Conservation (phyloP, 2,113 vertebrate genomes). For the Fregetta grallaria region DNA sequence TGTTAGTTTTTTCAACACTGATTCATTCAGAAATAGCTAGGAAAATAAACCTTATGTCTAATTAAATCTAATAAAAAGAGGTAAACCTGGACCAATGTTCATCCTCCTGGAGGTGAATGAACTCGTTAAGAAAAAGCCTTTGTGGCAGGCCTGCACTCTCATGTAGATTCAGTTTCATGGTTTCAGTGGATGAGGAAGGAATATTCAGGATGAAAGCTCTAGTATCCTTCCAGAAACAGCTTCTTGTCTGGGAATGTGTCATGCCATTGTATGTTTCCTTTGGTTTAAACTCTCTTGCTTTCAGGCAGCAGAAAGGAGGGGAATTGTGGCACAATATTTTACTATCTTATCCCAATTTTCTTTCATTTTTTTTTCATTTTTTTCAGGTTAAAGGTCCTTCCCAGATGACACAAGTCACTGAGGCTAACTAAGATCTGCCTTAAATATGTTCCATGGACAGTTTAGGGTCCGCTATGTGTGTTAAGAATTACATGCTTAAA, state of each 20-base stretch:
- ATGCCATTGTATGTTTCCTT: background rate
- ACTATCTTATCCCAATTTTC: accelerated
- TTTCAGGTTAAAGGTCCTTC: background rate
- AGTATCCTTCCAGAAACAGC: background rate
- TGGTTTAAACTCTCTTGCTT: background rate
- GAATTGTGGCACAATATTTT: background rate
- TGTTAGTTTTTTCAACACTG: background rate
- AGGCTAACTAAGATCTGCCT: background rate
- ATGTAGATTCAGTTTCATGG: background rate
- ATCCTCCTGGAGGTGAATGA: background rate
- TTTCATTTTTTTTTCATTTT: background rate
- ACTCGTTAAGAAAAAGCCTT: background rate
- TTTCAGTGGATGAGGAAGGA: background rate
- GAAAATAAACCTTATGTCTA: background rate
- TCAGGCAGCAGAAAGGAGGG: background rate
- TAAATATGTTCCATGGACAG: background rate
- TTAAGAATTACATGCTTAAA: background rate
- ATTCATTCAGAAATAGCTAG: background rate
- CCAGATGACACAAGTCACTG: background rate
- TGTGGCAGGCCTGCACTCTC: background rate
- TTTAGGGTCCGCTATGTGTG: accelerated
- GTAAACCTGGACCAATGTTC: accelerated
- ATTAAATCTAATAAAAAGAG: background rate
- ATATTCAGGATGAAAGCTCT: background rate
- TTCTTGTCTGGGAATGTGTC: background rate